These are phyloP conservation scores for Ladona fulva DNA, from an alignment of 1,140 invertebrate species.

Conservation along the genomic window DNA sequence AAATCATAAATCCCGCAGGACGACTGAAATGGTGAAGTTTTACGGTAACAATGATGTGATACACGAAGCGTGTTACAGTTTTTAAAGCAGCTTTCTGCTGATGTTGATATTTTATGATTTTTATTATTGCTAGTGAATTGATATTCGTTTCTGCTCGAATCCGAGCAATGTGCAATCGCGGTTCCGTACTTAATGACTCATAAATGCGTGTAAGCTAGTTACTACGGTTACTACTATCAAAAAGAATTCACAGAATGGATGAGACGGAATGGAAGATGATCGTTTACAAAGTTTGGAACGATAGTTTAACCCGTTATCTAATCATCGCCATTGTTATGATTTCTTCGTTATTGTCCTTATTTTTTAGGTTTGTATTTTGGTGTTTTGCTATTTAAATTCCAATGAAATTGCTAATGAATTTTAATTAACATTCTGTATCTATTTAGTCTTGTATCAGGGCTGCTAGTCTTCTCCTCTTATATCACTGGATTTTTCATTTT, in stretches of 20 bases:
- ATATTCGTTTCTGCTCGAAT: too few species aligned
- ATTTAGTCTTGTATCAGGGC: constrained; percentile 1
- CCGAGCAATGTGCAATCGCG: too few species aligned
- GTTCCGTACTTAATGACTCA: too few species aligned
- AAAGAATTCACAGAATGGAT: not conserved
- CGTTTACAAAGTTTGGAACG: not conserved
- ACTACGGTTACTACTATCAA: not conserved
- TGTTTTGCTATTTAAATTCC: not conserved
- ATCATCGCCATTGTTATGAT: not conserved
- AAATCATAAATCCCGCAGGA: too few species aligned
- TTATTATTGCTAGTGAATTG: too few species aligned
- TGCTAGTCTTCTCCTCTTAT: not conserved
- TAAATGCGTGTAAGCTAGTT: too few species aligned
- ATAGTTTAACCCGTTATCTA: not conserved
- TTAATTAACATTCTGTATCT: constrained; percentile 7
- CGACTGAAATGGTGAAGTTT: too few species aligned
- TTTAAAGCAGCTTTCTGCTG: too few species aligned
- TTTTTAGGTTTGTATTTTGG: not conserved
- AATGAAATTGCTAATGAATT: not conserved
- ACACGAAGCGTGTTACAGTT: too few species aligned
- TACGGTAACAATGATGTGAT: too few species aligned
- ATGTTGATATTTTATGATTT: too few species aligned
- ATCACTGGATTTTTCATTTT: constrained; percentile 8
- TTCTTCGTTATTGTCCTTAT: not conserved
- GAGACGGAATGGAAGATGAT: not conserved